A percentile compares a stretch with the other conserved stretches of the same genome.
These are phyloP conservation scores for Ips nitidus DNA, from an alignment of 1,140 invertebrate species.

Conservation along the genomic window DNA sequence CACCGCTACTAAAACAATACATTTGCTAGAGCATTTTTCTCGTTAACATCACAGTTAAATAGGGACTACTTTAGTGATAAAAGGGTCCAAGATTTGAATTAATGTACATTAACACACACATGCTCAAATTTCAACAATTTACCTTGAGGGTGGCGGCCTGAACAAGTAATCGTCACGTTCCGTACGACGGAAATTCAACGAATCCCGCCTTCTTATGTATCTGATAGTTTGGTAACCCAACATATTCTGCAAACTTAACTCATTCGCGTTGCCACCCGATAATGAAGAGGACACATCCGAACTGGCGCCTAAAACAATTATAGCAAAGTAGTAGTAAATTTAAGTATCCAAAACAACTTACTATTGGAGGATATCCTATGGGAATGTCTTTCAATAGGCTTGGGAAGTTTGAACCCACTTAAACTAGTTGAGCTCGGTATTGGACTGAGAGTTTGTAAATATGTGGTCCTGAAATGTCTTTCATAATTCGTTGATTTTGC, in stretches of 20 bases:
- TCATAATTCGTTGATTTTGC: conserved; percentile 30
- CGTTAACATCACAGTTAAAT: too few relatives aligned
- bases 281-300: conserved; percentile 47
- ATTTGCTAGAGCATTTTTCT: too few relatives aligned
- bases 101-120: neutral
- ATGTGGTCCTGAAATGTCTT: conserved; percentile 56
- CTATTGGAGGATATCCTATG: conserved; percentile 58
- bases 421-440: conserved; percentile 76
- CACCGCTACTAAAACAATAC: conserved; percentile 5
- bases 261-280: conserved; percentile 55
- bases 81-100: neutral
- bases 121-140: conserved; percentile 12
- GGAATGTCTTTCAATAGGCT: conserved; percentile 49
- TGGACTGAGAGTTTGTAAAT: conserved; percentile 74
- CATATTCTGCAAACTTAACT: conserved; percentile 71
- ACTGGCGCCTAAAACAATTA: conserved; percentile 38
- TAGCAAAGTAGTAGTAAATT: neutral
- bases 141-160: conserved; percentile 35
- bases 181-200: conserved; percentile 29
- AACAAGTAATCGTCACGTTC: conserved; percentile 36
- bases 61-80: neutral
- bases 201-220: conserved; percentile 54
- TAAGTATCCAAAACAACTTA: conserved; percentile 44
- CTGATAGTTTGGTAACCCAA: conserved; percentile 80
- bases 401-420: conserved; percentile 48